Base-by-base conservation (phyloP, 2,888 invertebrate genomes). In the Hydropsyche betteni region DNA sequence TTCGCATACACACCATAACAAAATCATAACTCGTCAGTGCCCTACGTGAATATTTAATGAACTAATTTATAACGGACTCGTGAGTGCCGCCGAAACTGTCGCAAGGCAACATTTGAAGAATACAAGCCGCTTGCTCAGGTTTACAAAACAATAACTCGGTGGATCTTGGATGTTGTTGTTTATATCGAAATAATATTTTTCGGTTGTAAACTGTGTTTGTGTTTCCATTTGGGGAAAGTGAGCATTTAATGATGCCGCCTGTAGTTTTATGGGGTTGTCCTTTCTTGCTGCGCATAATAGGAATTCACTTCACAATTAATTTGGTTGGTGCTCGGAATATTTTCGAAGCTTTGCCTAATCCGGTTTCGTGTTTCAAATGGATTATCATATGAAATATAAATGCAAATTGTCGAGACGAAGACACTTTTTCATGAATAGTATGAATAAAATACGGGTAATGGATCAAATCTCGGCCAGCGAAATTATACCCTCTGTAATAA, bases 1-100 rank as follows among this genome's bases (percentile, higher is more conserved):
- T 64, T n/a, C 12, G 12, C 12, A 64, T 34, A 64, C 36, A 36
- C 36, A n/a, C 64, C 64, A 64, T 64, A 36, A 64, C 36, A 64
- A 64, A 64, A 64, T 64, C 64, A 64, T 64, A 64, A 64, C 64
- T 64, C 64, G 34, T 64, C 64, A 64, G 64, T 36, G 36, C 64
- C 64, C 36, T 34, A 8, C n/a, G 64, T 64, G 64, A 64, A 64
- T 64, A 64, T 64, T 36, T 64, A 64, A 64, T 64, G 64, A 64
- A 64, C 64, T 36, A 64, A 64, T 64, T 64, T 64, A 64, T 64
- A 64, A 64, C 24, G 34, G 36, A 34, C 64, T 64, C 64, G 64
- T 34, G 64, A 36, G 36, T 14, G 55, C n/a, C 16, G 55, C 44
- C 1, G 44, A 44, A 44, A 44, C 44, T 44, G 44, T 44, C 44